Evolutionary conservation across 2,113 vertebrate genomes (phyloP).

Genomic region (Anseranas semipalmata): DNA sequence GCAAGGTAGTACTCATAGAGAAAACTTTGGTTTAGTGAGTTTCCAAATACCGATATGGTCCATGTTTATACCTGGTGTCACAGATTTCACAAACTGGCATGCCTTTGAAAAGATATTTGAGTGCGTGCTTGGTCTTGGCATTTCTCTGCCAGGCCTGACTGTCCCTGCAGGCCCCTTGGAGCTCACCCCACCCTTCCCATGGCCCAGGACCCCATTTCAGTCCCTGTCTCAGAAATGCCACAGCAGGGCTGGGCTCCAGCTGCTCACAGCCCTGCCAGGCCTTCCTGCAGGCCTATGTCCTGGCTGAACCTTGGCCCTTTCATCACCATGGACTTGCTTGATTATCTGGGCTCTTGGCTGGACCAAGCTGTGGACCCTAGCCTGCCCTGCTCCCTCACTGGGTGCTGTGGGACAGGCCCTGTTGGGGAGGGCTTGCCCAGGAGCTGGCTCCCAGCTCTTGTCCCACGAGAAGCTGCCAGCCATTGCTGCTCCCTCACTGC

Average conservation of each 20-base stretch:
- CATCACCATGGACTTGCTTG: fast-evolving
- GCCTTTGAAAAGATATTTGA: not conserved
- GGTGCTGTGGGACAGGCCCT: fast-evolving
- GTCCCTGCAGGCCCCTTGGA: fast-evolving
- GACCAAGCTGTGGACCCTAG: fast-evolving
- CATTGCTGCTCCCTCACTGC: not conserved
- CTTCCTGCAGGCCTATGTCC: fast-evolving
- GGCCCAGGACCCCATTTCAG: not conserved
- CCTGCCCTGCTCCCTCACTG: not conserved
- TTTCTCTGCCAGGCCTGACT: not conserved
- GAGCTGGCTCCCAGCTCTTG: not conserved
- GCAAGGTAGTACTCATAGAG: not conserved
- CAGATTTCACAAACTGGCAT: not conserved
- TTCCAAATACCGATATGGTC: not conserved
- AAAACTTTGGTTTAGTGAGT: not conserved
- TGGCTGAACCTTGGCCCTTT: not conserved
- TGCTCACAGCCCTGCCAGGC: not conserved
- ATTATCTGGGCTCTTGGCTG: too few species aligned
- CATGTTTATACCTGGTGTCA: not conserved
- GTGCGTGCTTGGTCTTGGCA: not conserved
- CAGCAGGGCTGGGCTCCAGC: not conserved
- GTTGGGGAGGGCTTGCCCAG: too few species aligned
- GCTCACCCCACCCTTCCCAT: not conserved
- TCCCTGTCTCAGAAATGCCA: fast-evolving
- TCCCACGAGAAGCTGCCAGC: fast-evolving